Conservation (phyloP, 2,888 invertebrate species). For the Drosophila lacicola region DNA sequence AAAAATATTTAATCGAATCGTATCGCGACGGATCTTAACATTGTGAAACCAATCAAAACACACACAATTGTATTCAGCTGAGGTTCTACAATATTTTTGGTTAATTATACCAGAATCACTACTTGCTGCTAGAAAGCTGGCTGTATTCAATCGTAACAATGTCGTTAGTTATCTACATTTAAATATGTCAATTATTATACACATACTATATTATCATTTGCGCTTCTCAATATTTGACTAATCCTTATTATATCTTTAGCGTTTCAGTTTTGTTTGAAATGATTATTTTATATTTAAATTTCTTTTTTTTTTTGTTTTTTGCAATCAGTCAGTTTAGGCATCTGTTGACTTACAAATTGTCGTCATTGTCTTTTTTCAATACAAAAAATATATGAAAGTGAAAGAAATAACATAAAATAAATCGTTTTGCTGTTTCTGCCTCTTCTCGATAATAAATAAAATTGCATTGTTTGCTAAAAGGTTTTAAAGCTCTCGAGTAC, state of each 20-base stretch:
- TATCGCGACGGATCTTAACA: constrained; percentile 7
- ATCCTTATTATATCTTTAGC: constrained; percentile 36
- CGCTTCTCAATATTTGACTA: constrained; percentile 66
- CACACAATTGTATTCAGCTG: constrained; percentile 33
- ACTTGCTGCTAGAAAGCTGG: constrained; percentile 76
- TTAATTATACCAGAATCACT: constrained; percentile 76
- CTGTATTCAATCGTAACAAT: constrained; percentile 64
- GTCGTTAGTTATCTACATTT: constrained; percentile 72
- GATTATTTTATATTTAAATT: constrained; percentile 37
- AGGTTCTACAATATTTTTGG: constrained; percentile 62
- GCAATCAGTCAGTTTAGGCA: constrained; percentile 80
- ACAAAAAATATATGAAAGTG: constrained; percentile 52
- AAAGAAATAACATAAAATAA: constrained; percentile 22
- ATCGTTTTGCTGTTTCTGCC: constrained; percentile 24
- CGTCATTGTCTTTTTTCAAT: constrained; percentile 78
- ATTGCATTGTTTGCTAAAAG: constrained; percentile 62
- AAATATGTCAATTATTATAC: constrained; percentile 53
- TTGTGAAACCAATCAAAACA: constrained; percentile 43
- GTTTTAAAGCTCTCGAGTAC: constrained; percentile 77
- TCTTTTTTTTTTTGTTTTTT: constrained; percentile 27
- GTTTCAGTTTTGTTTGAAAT: constrained; percentile 53
- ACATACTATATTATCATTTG: constrained; percentile 50
- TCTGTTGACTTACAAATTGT: constrained; percentile 78
- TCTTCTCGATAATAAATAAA: constrained; percentile 58
- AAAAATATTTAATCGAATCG: constrained; percentile 13